Percentiles rank a stretch among this genome's conserved stretches.
Conservation (phyloP, 2,888 invertebrate species). For the Calephelis perditalis region DNA sequence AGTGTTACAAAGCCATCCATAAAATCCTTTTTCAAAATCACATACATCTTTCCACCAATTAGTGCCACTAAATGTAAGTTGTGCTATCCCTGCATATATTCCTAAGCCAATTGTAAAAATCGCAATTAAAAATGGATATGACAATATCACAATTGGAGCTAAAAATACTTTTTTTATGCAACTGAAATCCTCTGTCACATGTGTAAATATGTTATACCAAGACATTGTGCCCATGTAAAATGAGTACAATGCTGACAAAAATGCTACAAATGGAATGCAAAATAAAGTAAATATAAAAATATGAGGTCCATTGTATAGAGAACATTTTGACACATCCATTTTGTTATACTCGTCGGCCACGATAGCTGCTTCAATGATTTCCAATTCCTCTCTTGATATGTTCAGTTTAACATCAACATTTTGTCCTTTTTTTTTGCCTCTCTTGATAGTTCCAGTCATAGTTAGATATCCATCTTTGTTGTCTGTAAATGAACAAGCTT, state of each 20-base stretch:
- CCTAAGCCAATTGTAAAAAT: slow-evolving; percentile 82
- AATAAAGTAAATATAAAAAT: slow-evolving; percentile 80
- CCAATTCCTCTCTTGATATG: slow-evolving; percentile 84
- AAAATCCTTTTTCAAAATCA: slow-evolving; percentile 88
- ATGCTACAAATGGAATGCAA: slow-evolving; percentile 81
- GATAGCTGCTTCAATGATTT: slow-evolving; percentile 81
- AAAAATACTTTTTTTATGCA: slow-evolving; percentile 80
- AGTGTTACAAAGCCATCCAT: slow-evolving; percentile 85
- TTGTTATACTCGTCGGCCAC: slow-evolving; percentile 78
- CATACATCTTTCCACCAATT: slow-evolving; percentile 84
- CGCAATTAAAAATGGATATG: slow-evolving; percentile 84
- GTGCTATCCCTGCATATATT: slow-evolving; percentile 81
- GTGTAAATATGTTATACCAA: slow-evolving; percentile 86
- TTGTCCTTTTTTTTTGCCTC: slow-evolving; percentile 84
- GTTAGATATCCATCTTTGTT: slow-evolving; percentile 80
- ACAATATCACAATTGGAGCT: slow-evolving; percentile 82
- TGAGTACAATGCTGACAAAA: slow-evolving; percentile 81
- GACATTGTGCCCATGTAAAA: slow-evolving; percentile 87
- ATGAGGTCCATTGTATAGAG: slow-evolving; percentile 80
- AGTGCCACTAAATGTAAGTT: slow-evolving; percentile 82
- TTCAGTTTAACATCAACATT: slow-evolving; percentile 85
- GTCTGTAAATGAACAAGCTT: slow-evolving; percentile 76
- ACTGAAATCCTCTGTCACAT: slow-evolving; percentile 82
- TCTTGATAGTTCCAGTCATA: slow-evolving; percentile 85
- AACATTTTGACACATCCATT: slow-evolving; percentile 76